Conservation (phyloP, 64 coral and sea anemone genomes). For the Dendronephthya gigantea region DNA sequence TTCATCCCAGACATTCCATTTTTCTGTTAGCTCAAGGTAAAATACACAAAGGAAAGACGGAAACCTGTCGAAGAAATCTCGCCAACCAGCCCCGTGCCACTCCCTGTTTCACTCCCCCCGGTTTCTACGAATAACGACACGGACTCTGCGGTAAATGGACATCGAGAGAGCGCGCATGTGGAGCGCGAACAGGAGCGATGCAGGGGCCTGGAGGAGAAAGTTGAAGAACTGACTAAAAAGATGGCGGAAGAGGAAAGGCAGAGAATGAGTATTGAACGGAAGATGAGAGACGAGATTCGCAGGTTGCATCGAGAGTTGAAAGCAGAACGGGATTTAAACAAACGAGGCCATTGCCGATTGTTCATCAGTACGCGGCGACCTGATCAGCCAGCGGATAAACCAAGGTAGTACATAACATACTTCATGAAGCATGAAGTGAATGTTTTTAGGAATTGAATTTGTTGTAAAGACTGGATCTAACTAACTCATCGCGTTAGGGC, state of each 20-base stretch:
- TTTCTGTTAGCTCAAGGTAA: not conserved
- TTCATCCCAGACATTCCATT: not conserved
- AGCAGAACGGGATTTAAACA: not conserved
- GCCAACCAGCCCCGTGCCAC: too few species aligned
- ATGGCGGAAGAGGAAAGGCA: not conserved
- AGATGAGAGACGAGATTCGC: not conserved
- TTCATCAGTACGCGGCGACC: not conserved
- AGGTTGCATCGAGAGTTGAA: not conserved
- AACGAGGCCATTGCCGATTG: not conserved
- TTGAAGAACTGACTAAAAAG: not conserved
- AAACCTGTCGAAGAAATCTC: not conserved
- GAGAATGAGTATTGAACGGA: not conserved
- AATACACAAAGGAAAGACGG: not conserved
- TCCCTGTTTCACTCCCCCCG: not conserved
- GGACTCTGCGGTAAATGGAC: not conserved
- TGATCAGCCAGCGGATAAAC: not conserved
- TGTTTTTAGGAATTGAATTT: too few species aligned
- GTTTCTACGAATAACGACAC: not conserved
- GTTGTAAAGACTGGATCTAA: too few species aligned
- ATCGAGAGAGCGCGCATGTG: not conserved
- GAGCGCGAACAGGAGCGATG: not conserved
- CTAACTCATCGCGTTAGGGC: too few species aligned
- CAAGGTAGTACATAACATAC: not conserved
- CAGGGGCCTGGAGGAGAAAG: not conserved
- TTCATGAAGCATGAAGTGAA: not conserved